Base-by-base conservation (phyloP, 2,797 vertebrate species). In the Podarcis lilfordi region DNA sequence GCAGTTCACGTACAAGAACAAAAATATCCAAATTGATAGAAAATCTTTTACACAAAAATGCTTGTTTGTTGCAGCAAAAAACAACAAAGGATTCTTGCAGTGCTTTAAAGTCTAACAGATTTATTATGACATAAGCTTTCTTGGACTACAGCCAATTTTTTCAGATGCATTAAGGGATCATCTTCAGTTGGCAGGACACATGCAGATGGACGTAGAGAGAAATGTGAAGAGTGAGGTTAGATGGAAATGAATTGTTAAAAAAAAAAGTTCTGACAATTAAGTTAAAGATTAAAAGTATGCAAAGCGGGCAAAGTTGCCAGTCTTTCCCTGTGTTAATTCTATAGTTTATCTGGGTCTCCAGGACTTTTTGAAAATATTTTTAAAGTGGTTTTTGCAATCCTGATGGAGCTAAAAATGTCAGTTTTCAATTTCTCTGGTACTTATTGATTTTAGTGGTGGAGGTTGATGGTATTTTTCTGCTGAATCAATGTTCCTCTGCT, bases 331-430 rank as follows among this genome's bases (percentile, higher is more conserved):
- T 64, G 61, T 64, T 64, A 23, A 64, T 64, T 64, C 61, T 23
- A 64, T 7, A 64, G 17, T 19, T 23, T n/a, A 69, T 69, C 4
- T 85, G 69, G n/a, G 43, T 88, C 88, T 27, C 27, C 64, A 68
- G 11, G 43, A 86, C 37, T 76, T 91, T 66, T 89, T 19, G 9
- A 32, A 61, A 23, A 69, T 29, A 23, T 74, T 82, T 89, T 80
- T 84, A 86, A 86, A 92, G 83, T n/a, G 81, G 37, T 85, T 85
- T 2, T 17, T 69, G 85, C 90, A 80, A 23, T 91, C 2, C 55
- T 45, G 71, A 64, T 71, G 69, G 64, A 19, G 3, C 2, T 32
- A 77, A 2, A 75, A 64, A 3, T 23, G 4, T 32, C 2, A 68
- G 88, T 55, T 32, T 90, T 27, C 4, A 81, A 21, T 0, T 0